Percentiles rank a stretch among this genome's conserved stretches.
These are phyloP conservation scores for Eledone cirrhosa DNA, from an alignment of 2,888 invertebrate genomes.

Conservation along the genomic window DNA sequence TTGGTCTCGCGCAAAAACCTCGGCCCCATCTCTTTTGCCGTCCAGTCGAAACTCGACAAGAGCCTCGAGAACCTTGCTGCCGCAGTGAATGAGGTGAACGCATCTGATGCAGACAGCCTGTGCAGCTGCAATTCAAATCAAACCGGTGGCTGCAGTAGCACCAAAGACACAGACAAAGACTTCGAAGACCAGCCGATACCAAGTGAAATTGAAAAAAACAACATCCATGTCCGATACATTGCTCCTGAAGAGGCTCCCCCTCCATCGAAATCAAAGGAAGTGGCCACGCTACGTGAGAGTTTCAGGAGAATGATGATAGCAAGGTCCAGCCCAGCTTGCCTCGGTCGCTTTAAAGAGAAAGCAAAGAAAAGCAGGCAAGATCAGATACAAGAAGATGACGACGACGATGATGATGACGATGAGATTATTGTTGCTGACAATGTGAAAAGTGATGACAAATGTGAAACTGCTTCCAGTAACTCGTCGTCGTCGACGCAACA, in stretches of 20 bases:
- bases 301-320: constrained; percentile 59
- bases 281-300: constrained; percentile 56
- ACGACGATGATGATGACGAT: background rate
- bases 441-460: no score
- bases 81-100: constrained; percentile 38
- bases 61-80: constrained; percentile 52
- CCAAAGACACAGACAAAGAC: constrained; percentile 8
- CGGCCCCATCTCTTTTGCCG: constrained; percentile 39
- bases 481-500: background rate
- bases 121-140: constrained; percentile 21
- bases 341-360: constrained; percentile 1
- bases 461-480: background rate
- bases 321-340: constrained; percentile 42
- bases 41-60: constrained; percentile 47
- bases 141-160: constrained; percentile 30
- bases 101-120: constrained; percentile 22
- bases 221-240: constrained; percentile 56
- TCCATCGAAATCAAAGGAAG: constrained; percentile 56
- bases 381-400: background rate
- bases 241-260: constrained; percentile 57
- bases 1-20: constrained; percentile 75
- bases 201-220: constrained; percentile 50
- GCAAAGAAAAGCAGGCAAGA: background rate
- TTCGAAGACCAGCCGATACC: constrained; percentile 52
- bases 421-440: no score